These are phyloP conservation scores for Diarsia rubi DNA, from an alignment of 2,888 invertebrate genomes.

Conservation along the genomic window DNA sequence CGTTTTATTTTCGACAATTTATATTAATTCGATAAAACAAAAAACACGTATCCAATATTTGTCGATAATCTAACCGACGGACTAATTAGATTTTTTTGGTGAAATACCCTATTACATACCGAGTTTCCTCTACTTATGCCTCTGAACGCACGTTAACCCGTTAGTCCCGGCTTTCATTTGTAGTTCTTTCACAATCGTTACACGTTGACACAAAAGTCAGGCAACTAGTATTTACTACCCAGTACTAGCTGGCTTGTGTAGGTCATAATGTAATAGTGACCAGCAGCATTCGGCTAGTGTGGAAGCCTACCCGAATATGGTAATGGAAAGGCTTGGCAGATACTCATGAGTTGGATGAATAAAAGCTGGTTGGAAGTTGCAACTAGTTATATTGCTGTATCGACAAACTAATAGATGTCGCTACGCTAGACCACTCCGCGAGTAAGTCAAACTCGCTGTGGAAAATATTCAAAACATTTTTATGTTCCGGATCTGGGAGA, in stretches of 20 bases:
- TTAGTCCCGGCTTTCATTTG: background rate
- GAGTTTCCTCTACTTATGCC: background rate
- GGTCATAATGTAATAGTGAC: background rate
- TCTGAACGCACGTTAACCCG: background rate
- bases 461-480: slow-evolving; percentile 11
- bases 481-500: background rate
- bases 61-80: no score
- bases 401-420: slow-evolving; percentile 4
- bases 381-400: background rate
- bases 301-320: background rate
- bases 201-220: background rate
- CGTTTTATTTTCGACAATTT: no score
- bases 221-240: background rate
- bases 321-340: background rate
- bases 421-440: background rate
- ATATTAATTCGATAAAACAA: no score
- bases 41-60: no score
- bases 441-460: background rate
- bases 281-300: no score
- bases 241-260: background rate
- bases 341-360: background rate
- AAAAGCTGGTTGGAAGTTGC: background rate
- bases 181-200: background rate
- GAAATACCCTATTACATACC: no score
- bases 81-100: no score